Percentiles rank a stretch among this genome's conserved stretches.
Conservation (phyloP, 2,888 invertebrate genomes). For the Tetropium fuscum region DNA sequence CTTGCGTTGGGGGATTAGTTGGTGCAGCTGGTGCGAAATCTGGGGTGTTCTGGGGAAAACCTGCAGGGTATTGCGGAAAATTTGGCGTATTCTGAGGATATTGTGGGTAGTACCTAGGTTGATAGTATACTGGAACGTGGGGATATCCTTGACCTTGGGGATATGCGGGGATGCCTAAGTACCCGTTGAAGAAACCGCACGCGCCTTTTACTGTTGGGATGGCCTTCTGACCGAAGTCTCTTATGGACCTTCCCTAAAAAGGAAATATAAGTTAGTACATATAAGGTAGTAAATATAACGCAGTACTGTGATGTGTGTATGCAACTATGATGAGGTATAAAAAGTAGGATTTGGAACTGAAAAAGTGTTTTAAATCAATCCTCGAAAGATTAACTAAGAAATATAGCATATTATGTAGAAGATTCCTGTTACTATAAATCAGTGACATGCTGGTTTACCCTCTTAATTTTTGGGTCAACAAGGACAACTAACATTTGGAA, state of each 20-base stretch:
- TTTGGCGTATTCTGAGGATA: neutral
- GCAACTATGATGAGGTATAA: too few relatives aligned
- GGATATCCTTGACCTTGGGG: conserved; percentile 10
- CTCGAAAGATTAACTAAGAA: too few relatives aligned
- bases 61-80: neutral
- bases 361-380: too few relatives aligned
- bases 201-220: conserved; percentile 34
- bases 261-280: neutral
- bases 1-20: neutral
- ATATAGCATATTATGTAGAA: too few relatives aligned
- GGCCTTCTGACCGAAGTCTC: conserved; percentile 35
- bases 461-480: too few relatives aligned
- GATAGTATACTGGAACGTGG: neutral
- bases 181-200: conserved; percentile 31
- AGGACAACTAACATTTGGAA: too few relatives aligned
- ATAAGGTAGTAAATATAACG: neutral
- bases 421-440: too few relatives aligned
- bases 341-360: too few relatives aligned
- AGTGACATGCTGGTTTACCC: too few relatives aligned
- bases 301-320: too few relatives aligned
- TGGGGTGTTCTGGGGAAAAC: neutral
- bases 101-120: neutral
- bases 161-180: conserved; percentile 13
- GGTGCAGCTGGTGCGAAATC: neutral
- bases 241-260: conserved; percentile 36